Evolutionary conservation across 2,113 vertebrate species (phyloP).

Genomic region (Serinus canaria): DNA sequence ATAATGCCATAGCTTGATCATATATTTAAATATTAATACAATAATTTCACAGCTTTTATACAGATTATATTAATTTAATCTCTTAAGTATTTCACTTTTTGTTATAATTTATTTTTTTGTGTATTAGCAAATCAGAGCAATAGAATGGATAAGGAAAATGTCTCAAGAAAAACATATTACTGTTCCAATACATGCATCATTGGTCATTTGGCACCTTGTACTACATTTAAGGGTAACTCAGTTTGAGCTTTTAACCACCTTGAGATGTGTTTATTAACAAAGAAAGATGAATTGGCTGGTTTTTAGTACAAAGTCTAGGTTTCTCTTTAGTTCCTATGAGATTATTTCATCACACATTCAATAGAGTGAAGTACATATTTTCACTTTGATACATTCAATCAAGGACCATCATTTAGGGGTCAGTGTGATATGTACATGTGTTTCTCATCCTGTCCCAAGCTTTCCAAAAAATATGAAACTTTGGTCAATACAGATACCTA

Average conservation of each 20-base stretch:
- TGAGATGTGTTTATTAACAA: background rate
- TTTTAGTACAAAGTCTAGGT: background rate
- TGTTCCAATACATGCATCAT: background rate
- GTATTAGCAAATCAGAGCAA: background rate
- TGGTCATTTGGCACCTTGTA: background rate
- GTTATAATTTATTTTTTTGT: background rate
- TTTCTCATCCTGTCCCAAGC: background rate
- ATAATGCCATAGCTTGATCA: background rate
- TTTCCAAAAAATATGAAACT: background rate
- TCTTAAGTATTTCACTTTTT: background rate
- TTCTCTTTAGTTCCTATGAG: background rate
- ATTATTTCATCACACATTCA: background rate
- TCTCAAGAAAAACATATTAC: background rate
- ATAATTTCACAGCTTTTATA: background rate
- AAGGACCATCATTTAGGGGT: background rate
- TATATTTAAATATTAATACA: background rate
- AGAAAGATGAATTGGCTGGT: background rate
- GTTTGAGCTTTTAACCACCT: background rate
- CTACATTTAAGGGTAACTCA: background rate
- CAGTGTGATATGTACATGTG: too few species aligned
- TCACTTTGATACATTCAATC: background rate
- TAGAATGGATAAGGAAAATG: background rate
- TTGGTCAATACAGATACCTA: accelerated
- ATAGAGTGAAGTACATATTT: background rate
- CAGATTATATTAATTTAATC: background rate